Evolutionary conservation across 1,140 invertebrate genomes (phyloP).

Genomic region (Nephila pilipes): DNA sequence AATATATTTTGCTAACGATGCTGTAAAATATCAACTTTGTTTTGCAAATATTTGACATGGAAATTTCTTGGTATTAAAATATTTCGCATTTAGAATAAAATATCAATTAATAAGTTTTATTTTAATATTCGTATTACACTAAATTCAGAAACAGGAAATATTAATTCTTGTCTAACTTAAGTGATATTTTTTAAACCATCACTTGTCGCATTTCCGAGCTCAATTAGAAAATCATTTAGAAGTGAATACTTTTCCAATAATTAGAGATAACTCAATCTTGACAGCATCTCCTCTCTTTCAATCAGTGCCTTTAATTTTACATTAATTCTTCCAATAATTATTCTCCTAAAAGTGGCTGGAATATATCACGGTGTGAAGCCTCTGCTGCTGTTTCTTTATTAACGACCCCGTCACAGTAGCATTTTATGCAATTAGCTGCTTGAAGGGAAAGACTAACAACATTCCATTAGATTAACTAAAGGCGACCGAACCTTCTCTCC

Average conservation of each 20-base stretch:
- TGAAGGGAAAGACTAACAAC: not conserved
- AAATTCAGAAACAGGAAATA: no score
- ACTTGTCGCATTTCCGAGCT: not conserved
- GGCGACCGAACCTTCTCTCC: not conserved
- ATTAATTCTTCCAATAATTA: not conserved
- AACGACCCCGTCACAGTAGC: not conserved
- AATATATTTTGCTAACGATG: no score
- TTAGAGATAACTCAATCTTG: not conserved
- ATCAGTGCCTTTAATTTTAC: not conserved
- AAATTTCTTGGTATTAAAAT: no score
- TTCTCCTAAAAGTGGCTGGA: not conserved
- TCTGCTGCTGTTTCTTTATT: not conserved
- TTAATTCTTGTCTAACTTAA: not conserved
- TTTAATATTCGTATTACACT: no score
- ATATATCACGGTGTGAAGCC: not conserved
- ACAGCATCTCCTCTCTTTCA: not conserved
- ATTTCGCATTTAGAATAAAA: no score
- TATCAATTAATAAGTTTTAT: no score
- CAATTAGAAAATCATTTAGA: not conserved
- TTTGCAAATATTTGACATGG: no score
- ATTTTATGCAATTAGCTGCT: not conserved
- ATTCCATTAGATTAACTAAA: not conserved
- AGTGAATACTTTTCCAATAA: constrained; percentile 2
- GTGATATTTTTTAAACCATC: not conserved
- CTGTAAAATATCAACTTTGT: no score